Conservation (phyloP, 2,888 invertebrate species). For the Calameuta idolon region DNA sequence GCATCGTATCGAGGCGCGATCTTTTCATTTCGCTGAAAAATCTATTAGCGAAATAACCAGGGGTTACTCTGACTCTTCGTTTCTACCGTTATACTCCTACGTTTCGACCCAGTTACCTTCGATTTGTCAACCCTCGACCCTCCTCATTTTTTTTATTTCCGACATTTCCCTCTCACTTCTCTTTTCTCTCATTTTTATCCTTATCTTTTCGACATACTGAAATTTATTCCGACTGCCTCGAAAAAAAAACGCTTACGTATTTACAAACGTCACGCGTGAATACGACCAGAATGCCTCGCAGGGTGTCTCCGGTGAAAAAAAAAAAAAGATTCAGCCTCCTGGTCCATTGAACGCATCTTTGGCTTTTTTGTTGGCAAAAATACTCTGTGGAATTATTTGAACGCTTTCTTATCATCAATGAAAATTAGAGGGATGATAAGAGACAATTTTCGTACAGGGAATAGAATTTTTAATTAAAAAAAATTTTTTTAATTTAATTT, state of each 20-base stretch:
- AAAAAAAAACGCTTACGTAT: background rate
- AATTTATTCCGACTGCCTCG: background rate
- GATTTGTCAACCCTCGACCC: background rate
- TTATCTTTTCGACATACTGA: background rate
- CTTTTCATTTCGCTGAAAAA: slow-evolving; percentile 49
- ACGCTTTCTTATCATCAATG: background rate
- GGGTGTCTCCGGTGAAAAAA: background rate
- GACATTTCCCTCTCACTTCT: background rate
- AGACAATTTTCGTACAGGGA: background rate
- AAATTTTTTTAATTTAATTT: no score
- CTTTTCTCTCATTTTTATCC: background rate
- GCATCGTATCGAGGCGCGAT: slow-evolving; percentile 41
- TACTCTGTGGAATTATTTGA: background rate
- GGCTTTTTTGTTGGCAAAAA: background rate
- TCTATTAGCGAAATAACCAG: slow-evolving; percentile 47
- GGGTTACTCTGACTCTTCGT: slow-evolving; percentile 23
- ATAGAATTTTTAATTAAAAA: no score
- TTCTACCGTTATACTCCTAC: background rate
- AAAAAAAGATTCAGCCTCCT: background rate
- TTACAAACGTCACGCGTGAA: background rate
- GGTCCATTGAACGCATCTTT: background rate
- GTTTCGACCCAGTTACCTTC: slow-evolving; percentile 8
- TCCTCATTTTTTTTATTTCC: background rate
- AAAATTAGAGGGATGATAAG: background rate
- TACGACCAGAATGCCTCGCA: background rate